Base-by-base conservation (phyloP, 2,113 vertebrate species). In the Salvelinus alpinus region DNA sequence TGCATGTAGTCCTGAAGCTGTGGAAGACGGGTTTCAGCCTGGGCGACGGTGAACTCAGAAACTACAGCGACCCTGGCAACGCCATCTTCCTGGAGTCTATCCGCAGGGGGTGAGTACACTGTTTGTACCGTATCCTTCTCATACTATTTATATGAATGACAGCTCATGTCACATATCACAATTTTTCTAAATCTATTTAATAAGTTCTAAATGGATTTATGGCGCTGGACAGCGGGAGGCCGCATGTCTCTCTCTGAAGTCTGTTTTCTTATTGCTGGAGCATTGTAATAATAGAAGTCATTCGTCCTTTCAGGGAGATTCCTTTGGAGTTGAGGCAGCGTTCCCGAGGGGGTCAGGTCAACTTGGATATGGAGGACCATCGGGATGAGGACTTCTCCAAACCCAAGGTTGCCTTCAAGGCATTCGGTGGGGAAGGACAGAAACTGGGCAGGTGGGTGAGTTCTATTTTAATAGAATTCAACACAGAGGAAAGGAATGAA, bases 331-430 rank as follows among this genome's bases (percentile, higher is more conserved):
- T 99, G 70, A 94, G 97, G 83, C 94, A 98, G 90, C 90, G 97
- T 72, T 94, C 96, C 0, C 94, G 96, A 0, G 97, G 98, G 0
- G 97, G 97, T 0, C 98, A 99, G 76, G 98, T 99, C 70, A 99
- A 98, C 85, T 88, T 99, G 82, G 98, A 99, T 80, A 98, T 99
- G 97, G 97, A 99, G 82, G 98, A 99, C 91, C 97, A 99, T 88
- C 92, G 98, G 1, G 98, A 99, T 0, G 97, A 99, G 85, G 97
- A 99, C 60, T 99, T 97, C 6, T 79, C 88, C 84, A 98, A 96
- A 84, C 93, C 96, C 48, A 98, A 94, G 86, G 0, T 79, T 38
- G 83, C 92, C 78, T 99, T 99, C 88, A 96, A 71, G 88, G 98
- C 98, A 69, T 99, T 99, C 80, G 95, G 92, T 70, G 98, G 98